Percentiles rank a stretch among this genome's conserved stretches.
These are phyloP conservation scores for Pachycephala philippinensis DNA, from an alignment of 2,113 vertebrate species.

Conservation along the genomic window DNA sequence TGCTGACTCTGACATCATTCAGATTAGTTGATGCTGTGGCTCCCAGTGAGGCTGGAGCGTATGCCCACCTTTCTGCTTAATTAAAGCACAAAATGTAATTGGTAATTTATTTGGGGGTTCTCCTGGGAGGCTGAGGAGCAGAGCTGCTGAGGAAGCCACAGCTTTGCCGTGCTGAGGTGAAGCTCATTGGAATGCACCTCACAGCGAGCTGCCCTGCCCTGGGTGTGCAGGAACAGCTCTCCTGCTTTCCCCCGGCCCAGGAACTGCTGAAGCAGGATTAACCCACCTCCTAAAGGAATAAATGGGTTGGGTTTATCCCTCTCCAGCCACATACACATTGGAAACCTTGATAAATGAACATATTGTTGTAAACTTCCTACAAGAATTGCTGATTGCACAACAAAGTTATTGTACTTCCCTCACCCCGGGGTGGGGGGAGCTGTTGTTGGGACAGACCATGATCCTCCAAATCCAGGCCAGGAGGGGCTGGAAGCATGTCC, in stretches of 20 bases:
- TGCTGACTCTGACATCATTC: constrained; percentile 12
- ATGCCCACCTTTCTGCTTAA: constrained; percentile 61
- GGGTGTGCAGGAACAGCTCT: not conserved
- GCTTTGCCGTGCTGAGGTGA: not conserved
- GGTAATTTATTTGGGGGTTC: constrained; percentile 34
- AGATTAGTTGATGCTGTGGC: constrained; percentile 43
- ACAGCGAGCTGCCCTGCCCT: not conserved
- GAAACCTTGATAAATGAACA: constrained; percentile 11
- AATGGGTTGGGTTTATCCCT: constrained; percentile 7
- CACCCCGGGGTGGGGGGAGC: fast-evolving
- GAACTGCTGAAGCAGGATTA: constrained; percentile 52
- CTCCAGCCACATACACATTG: not conserved
- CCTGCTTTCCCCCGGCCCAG: not conserved
- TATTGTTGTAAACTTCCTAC: not conserved
- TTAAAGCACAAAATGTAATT: constrained; percentile 34
- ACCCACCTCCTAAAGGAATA: constrained; percentile 2
- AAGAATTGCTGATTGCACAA: not conserved
- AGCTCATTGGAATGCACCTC: constrained; percentile 5
- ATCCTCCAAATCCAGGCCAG: not conserved
- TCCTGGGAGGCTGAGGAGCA: constrained; percentile 45
- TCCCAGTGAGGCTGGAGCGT: not conserved
- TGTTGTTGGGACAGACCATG: not conserved
- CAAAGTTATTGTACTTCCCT: not conserved
- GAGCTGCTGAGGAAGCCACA: constrained; percentile 45
- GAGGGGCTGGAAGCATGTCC: not conserved